A percentile compares a stretch with the other conserved stretches of the same genome.
phyloP scores from a whole-genome alignment of 2,797 vertebrate species.

The Spheniscus humboldti region DNA sequence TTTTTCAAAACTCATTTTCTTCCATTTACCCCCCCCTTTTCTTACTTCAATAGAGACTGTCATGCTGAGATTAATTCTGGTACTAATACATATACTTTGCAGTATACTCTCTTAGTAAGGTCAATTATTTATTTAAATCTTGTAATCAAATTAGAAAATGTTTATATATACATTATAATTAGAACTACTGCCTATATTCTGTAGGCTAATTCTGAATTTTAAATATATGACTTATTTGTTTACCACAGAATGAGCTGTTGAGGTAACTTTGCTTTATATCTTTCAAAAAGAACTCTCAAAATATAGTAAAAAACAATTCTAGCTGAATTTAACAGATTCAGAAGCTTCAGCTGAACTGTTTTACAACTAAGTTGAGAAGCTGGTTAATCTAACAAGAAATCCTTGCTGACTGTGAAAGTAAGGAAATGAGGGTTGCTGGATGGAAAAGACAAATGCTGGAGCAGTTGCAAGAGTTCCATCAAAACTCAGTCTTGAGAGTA shows the following conservation, averaged over 20 bases:
- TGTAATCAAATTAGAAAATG: background rate
- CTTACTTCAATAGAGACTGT: background rate
- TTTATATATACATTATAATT: background rate
- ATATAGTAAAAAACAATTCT: background rate
- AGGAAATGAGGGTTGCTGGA: background rate
- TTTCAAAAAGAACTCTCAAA: background rate
- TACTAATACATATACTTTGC: background rate
- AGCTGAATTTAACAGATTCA: background rate
- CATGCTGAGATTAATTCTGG: background rate
- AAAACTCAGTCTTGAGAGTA: background rate
- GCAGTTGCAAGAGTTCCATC: background rate
- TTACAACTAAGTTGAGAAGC: background rate
- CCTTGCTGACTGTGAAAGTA: background rate
- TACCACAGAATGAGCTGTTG: background rate
- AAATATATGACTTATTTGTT: background rate
- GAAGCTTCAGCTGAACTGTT: background rate
- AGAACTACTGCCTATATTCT: background rate
- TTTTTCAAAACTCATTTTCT: background rate
- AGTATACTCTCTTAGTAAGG: background rate
- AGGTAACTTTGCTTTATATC: background rate
- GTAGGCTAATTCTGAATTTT: background rate
- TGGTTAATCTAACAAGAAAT: background rate
- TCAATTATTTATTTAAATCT: background rate
- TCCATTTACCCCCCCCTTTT: fast-evolving
- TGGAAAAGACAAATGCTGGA: background rate